Conservation (phyloP, 2,113 vertebrate genomes). For the Elanus axillaris region DNA sequence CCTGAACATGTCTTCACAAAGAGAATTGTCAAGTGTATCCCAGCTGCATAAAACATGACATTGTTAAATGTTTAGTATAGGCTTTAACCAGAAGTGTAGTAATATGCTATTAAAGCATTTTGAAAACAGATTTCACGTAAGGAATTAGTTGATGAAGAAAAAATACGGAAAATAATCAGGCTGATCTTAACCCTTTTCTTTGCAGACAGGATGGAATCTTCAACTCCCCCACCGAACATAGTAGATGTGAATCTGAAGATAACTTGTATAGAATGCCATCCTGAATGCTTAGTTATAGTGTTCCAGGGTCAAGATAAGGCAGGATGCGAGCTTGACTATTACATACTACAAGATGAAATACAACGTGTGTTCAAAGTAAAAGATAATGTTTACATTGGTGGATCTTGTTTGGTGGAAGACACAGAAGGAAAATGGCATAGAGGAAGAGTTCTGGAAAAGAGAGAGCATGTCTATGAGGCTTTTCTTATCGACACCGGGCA, state of each 20-base stretch:
- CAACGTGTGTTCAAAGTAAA: slow-evolving; percentile 78
- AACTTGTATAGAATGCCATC: slow-evolving; percentile 78
- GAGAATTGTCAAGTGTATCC: neutral
- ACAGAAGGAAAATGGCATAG: slow-evolving; percentile 81
- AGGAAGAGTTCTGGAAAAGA: slow-evolving; percentile 82
- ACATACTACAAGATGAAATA: slow-evolving; percentile 84
- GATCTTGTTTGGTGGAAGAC: slow-evolving; percentile 87
- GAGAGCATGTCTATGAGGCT: slow-evolving; percentile 67
- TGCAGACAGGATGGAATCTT: slow-evolving; percentile 73
- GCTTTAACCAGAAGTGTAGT: neutral
- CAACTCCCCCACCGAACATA: slow-evolving; percentile 16
- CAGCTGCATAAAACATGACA: neutral
- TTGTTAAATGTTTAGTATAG: neutral
- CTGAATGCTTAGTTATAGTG: slow-evolving; percentile 77
- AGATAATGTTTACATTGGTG: slow-evolving; percentile 66
- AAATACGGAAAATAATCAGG: neutral
- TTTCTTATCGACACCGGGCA: slow-evolving; percentile 86
- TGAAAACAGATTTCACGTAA: neutral
- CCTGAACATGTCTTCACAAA: neutral
- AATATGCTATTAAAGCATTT: neutral
- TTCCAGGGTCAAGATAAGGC: slow-evolving; percentile 81
- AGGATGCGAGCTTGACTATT: slow-evolving; percentile 84
- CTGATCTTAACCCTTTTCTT: slow-evolving; percentile 46
- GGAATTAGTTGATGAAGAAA: neutral
- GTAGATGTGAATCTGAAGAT: slow-evolving; percentile 81